Evolutionary conservation across 2,888 invertebrate genomes (phyloP).

Genomic region (Pterostichus madidus): DNA sequence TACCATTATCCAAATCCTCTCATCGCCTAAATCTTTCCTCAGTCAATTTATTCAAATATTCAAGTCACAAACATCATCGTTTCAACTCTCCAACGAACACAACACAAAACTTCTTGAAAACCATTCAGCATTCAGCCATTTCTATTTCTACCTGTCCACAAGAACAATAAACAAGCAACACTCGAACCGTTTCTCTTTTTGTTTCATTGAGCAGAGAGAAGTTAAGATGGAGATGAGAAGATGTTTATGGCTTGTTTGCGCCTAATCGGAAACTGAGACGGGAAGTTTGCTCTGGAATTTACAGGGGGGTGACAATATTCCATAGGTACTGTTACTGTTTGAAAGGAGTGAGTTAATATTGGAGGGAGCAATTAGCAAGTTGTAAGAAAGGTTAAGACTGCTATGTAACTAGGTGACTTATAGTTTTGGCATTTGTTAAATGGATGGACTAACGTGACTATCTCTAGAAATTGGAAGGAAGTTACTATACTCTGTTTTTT

Average conservation of each 20-base stretch:
- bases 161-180: conserved; percentile 26
- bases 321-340: neutral
- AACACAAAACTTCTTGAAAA: too few relatives aligned
- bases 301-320: conserved; percentile 5
- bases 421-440: too few relatives aligned
- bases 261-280: neutral
- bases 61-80: too few relatives aligned
- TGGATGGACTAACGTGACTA: too few relatives aligned
- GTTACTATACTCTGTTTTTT: too few relatives aligned
- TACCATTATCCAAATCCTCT: neutral
- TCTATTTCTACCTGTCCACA: conserved; percentile 23
- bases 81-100: too few relatives aligned
- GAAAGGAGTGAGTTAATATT: too few relatives aligned
- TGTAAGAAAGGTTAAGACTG: too few relatives aligned
- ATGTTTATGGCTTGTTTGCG: conserved; percentile 35
- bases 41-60: too few relatives aligned
- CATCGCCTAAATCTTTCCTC: too few relatives aligned
- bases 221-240: neutral
- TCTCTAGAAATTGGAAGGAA: too few relatives aligned
- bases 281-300: conserved; percentile 27
- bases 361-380: neutral
- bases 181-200: conserved; percentile 12
- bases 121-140: neutral
- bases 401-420: too few relatives aligned
- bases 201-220: conserved; percentile 28